Base-by-base conservation (phyloP, 2,797 vertebrate species). In the Mus caroli region DNA sequence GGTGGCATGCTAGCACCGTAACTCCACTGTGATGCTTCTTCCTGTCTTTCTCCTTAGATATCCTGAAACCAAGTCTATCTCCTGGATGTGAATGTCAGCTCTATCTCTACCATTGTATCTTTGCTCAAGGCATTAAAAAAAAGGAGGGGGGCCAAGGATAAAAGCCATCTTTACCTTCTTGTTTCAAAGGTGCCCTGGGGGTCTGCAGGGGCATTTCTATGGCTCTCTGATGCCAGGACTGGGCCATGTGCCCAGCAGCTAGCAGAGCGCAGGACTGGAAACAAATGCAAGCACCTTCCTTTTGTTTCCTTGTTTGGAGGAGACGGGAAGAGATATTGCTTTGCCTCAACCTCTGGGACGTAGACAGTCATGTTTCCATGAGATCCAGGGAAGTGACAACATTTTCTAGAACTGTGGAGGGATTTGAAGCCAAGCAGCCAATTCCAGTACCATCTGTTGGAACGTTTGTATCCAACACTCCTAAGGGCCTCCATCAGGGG, bases 1-100 rank as follows among this genome's bases (percentile, higher is more conserved):
- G 37, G 3, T 0, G 26, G 24, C 2, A 2, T 1, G 6, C 6
- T 34, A 13, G 15, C 26, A 14, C 20, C 6, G 0, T 0, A 0
- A 10, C 9, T 54, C 6, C 6, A 0, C 8, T 37, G 1, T 13
- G 3, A 75, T 6, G 0, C 0, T 5, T 5, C 15, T 13, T 7
- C 6, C 6, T 12, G 0, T 0, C 4, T 56, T 13, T 26, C 58
- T 26, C 19, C 22, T 24, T 15, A 1, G 10, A 52, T 67, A 0
- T 1, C 20, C n/a, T 28, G 1, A 22, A 64, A 7, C 5, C 20
- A 19, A 31, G 52, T 20, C 40, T n/a, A 43, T n/a, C 50, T 83
- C 50, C 0, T 6, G 26, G n/a, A 22, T 20, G 0, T 52, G 28
- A 22, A 26, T 0, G 0, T 24, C 62, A 6, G 69, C 40, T 1